Evolutionary conservation across 2,113 vertebrate genomes (phyloP).

Genomic region (Chaetodon auriga): DNA sequence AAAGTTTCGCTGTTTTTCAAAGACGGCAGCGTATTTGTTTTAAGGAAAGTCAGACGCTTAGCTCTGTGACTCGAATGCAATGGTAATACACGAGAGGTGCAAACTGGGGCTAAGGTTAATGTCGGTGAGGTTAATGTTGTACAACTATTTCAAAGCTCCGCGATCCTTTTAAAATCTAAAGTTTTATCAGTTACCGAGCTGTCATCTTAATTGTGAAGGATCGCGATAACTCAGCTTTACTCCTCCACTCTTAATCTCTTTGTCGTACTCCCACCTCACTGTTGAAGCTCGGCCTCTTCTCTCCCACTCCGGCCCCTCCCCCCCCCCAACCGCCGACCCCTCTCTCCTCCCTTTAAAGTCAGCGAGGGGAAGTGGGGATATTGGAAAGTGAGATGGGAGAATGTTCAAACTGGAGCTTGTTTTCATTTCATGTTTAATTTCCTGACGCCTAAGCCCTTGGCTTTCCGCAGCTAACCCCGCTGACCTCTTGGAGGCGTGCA

Average conservation of each 20-base stretch:
- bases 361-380: slow-evolving; percentile 88
- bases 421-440: slow-evolving; percentile 99
- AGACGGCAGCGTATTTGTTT: background rate
- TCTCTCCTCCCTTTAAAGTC: slow-evolving; percentile 80
- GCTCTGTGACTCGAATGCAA: background rate
- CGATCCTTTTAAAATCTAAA: slow-evolving; percentile 9
- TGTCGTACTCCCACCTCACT: slow-evolving; percentile 34
- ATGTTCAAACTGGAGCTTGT: slow-evolving; percentile 93
- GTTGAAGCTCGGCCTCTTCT: slow-evolving; percentile 45
- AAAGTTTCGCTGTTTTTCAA: slow-evolving; percentile 2
- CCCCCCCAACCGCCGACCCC: slow-evolving; percentile 6
- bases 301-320: slow-evolving; percentile 18
- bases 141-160: background rate
- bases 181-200: slow-evolving; percentile 24
- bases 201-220: slow-evolving; percentile 46
- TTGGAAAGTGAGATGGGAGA: slow-evolving; percentile 93
- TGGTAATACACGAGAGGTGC: background rate
- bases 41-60: background rate
- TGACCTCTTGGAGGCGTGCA: slow-evolving; percentile 80
- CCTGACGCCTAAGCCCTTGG: slow-evolving; percentile 96
- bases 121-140: background rate
- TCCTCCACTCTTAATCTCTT: slow-evolving; percentile 31
- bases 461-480: slow-evolving; percentile 90
- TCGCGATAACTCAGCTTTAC: slow-evolving; percentile 36
- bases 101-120: background rate